Conservation (phyloP, 2,113 vertebrate species). For the Echinops telfairi region DNA sequence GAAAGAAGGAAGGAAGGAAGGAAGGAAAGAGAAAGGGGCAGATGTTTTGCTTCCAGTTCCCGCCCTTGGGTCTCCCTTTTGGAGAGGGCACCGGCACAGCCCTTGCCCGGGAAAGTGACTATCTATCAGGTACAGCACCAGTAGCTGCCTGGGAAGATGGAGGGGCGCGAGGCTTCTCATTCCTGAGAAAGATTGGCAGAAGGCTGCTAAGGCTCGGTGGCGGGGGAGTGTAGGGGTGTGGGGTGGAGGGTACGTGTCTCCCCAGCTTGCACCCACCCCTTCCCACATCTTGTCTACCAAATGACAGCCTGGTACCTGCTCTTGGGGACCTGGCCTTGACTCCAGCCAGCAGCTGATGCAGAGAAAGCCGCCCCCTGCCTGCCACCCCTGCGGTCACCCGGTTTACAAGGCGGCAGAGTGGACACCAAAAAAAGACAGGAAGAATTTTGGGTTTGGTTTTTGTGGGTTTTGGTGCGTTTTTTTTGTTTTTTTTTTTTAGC, state of each 20-base stretch:
- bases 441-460: neutral
- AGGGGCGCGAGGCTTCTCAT: slow-evolving; percentile 67
- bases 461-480: neutral
- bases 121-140: slow-evolving; percentile 52
- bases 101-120: slow-evolving; percentile 21
- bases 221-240: neutral
- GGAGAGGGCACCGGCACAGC: slow-evolving; percentile 21
- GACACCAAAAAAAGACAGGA: slow-evolving; percentile 25
- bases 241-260: slow-evolving; percentile 48
- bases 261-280: slow-evolving; percentile 62
- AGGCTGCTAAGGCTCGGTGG: slow-evolving; percentile 64
- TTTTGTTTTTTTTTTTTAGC: neutral
- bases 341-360: slow-evolving; percentile 87
- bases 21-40: neutral
- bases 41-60: neutral
- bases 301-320: slow-evolving; percentile 80
- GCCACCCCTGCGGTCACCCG: no score
- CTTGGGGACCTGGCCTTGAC: slow-evolving; percentile 84
- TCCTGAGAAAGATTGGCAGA: slow-evolving; percentile 73
- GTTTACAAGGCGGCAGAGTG: slow-evolving; percentile 64
- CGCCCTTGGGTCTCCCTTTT: slow-evolving; percentile 52
- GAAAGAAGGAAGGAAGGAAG: neutral
- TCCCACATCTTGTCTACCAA: slow-evolving; percentile 64
- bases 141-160: slow-evolving; percentile 68
- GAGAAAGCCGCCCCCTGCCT: slow-evolving; percentile 64